Evolutionary conservation across 1,140 invertebrate genomes (phyloP).

Genomic region (Zophobas atratus): DNA sequence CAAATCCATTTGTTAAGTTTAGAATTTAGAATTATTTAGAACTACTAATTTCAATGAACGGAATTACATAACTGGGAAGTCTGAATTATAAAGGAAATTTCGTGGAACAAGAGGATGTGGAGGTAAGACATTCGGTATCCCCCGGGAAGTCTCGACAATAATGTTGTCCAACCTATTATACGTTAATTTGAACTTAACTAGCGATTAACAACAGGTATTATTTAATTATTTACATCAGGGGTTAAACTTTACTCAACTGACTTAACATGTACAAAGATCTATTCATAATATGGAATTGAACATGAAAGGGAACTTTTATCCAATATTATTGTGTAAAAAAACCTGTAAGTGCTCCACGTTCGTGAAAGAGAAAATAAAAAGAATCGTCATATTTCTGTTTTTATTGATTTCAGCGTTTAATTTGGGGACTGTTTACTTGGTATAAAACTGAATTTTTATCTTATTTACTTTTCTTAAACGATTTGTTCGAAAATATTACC

Average conservation of each 20-base stretch:
- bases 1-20: not conserved
- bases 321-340: too few relatives aligned
- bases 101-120: not conserved
- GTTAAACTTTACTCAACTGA: not conserved
- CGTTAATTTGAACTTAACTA: conserved; percentile 17
- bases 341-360: too few relatives aligned
- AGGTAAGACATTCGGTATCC: not conserved
- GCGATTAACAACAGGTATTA: not conserved
- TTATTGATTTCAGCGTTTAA: conserved; percentile 17
- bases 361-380: not conserved
- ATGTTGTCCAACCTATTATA: not conserved
- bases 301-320: too few relatives aligned
- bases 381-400: not conserved
- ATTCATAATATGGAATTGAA: not conserved
- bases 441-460: not conserved
- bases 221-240: conserved; percentile 10
- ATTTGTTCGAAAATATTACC: conserved; percentile 2
- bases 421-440: conserved; percentile 15
- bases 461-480: conserved; percentile 1
- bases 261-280: not conserved
- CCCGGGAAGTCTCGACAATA: conserved; percentile 6
- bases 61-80: too few relatives aligned
- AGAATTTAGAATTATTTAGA: too few relatives aligned
- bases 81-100: not conserved
- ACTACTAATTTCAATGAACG: too few relatives aligned